phyloP scores from a whole-genome alignment of 2,113 vertebrate species.

The Cavia aperea region DNA sequence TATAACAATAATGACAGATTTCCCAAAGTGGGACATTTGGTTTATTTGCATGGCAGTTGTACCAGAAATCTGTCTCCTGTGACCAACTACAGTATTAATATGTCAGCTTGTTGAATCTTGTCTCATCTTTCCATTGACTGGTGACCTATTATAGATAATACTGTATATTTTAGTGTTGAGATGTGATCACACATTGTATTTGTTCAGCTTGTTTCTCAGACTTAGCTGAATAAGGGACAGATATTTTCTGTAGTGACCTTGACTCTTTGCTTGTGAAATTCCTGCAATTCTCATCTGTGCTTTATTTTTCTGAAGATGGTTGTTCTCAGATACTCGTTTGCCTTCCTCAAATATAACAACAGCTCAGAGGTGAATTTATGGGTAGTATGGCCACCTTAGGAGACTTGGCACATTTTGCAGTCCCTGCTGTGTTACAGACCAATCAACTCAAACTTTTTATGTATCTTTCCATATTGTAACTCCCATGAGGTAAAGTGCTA shows the following conservation, averaged over 20 bases:
- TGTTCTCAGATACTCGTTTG: not conserved
- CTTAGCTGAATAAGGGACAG: not conserved
- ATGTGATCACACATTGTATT: not conserved
- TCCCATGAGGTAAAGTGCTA: constrained; percentile 30
- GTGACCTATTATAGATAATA: not conserved
- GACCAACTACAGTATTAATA: not conserved
- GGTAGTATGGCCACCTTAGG: not conserved
- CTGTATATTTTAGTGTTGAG: not conserved
- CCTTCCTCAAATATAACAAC: not conserved
- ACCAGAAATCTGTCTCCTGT: not conserved
- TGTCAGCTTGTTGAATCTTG: not conserved
- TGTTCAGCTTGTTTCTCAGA: constrained; percentile 11
- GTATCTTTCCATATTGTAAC: constrained; percentile 53
- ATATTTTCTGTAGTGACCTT: not conserved
- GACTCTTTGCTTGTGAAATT: not conserved
- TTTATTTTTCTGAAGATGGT: not conserved
- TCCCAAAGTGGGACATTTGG: not conserved
- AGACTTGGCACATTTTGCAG: not conserved
- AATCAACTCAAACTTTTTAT: constrained; percentile 41
- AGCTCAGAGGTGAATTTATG: constrained; percentile 24
- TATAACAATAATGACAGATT: not conserved
- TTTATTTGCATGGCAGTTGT: not conserved
- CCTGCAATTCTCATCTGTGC: not conserved
- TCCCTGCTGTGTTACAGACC: constrained; percentile 38
- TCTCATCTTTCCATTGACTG: not conserved